Base-by-base conservation (phyloP, 2,797 vertebrate genomes). In the Notolabrus celidotus region DNA sequence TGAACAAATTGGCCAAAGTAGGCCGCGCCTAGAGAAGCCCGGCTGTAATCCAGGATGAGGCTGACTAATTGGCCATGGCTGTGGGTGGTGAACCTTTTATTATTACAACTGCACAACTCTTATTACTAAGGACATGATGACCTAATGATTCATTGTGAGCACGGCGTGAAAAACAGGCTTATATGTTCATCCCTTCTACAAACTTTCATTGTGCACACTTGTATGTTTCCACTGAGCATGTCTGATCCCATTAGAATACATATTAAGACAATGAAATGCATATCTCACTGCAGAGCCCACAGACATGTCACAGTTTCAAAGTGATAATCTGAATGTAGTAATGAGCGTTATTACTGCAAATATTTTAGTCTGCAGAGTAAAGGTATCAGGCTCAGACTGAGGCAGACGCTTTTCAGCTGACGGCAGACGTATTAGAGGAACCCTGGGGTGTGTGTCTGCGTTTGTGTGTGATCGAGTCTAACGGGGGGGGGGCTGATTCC, bases 1-100 rank as follows among this genome's bases (percentile, higher is more conserved):
- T 53, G 36, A 67, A 55, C 51, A 64, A 52, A 45, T 20, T 46
- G 41, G 53, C 29, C 42, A 62, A 65, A 67, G 67, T 17, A 36
- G 67, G 47, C 20, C 63, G 46, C 16, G 36, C 16, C 39, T 71
- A 66, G 52, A 67, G 52, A 82, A 67, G 49, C 64, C 58, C 60
- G 22, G 22, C 69, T 80, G 72, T 86, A 86, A 86, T 89, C 77
- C 74, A 56, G 80, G 67, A 82, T 83, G 79, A 88, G 62, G 59
- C 77, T 36, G 79, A 64, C 84, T 83, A 88, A 90, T 90, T 88
- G 77, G 67, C 69, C 69, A 53, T 54, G 58, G 68, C 74, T 82
- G 38, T 43, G 73, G 62, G 59, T 88, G 84, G 84, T 89, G 78
- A 86, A 77, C 67, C 77, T 82, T 68, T 72, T 83, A 75, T 88